phyloP scores from a whole-genome alignment of 2,888 invertebrate genomes.

The Cephus spinipes region DNA sequence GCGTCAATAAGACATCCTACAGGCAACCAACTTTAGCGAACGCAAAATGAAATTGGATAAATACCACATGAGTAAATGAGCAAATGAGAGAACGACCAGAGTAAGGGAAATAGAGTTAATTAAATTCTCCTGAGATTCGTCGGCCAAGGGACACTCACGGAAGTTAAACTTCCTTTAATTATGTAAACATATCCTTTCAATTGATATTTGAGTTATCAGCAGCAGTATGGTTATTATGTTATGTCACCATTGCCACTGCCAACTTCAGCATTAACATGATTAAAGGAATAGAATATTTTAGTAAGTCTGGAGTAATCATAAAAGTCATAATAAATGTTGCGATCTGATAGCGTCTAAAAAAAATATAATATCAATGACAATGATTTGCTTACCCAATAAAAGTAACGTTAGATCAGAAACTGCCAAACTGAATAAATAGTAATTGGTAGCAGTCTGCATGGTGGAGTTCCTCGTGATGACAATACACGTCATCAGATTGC shows the following conservation, averaged over 20 bases:
- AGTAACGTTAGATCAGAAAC: conserved; percentile 85
- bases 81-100: not conserved
- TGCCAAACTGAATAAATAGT: conserved; percentile 90
- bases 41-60: not conserved
- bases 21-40: not conserved
- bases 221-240: not conserved
- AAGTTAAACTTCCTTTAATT: not conserved
- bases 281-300: not conserved
- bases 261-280: not conserved
- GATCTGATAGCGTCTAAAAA: not conserved
- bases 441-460: conserved; percentile 92
- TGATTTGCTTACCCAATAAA: conserved; percentile 75
- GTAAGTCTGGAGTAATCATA: not conserved
- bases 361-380: not conserved
- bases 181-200: not conserved
- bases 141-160: not conserved
- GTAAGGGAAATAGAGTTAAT: not conserved
- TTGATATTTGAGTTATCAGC: not conserved
- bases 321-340: not conserved
- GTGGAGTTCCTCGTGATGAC: conserved; percentile 84
- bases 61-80: not conserved
- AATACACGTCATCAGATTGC: conserved; percentile 85
- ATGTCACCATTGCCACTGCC: no score
- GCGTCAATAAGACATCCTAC: not conserved
- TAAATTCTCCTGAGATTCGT: not conserved